phyloP scores from a whole-genome alignment of 2,888 invertebrate genomes.

The Phoenoteleia sp. region DNA sequence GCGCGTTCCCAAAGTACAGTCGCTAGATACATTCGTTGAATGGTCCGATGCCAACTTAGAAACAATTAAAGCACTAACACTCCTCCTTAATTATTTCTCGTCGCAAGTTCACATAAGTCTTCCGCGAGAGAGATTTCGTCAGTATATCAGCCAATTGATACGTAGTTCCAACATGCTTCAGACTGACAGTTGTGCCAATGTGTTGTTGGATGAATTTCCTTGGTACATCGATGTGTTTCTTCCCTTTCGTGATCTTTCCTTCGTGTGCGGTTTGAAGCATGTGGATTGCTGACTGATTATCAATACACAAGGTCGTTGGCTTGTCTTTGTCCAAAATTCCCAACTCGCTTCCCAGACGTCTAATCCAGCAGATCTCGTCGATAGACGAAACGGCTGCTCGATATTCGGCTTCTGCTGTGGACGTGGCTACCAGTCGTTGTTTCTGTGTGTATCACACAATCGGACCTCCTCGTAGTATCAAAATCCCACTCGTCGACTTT shows the following conservation, averaged over 20 bases:
- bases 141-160: not conserved
- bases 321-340: conserved; percentile 50
- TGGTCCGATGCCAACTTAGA: no score
- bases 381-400: conserved; percentile 76
- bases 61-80: not conserved
- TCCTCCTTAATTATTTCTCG: not conserved
- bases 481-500: conserved; percentile 29
- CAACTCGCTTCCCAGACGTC: conserved; percentile 75
- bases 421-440: not conserved
- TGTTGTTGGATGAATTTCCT: not conserved
- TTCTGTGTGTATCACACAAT: conserved; percentile 69
- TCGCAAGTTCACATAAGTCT: not conserved
- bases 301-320: conserved; percentile 75
- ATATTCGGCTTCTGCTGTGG: conserved; percentile 78
- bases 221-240: not conserved
- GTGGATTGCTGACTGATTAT: no score
- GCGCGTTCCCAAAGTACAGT: no score
- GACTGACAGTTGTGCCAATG: not conserved
- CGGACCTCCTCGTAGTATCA: conserved; percentile 73
- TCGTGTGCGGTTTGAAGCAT: no score
- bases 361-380: no score
- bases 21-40: no score
- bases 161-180: not conserved
- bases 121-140: not conserved
- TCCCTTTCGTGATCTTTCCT: no score